Evolutionary conservation across 2,797 vertebrate species (phyloP).

Genomic region (Apogon hyalosoma): DNA sequence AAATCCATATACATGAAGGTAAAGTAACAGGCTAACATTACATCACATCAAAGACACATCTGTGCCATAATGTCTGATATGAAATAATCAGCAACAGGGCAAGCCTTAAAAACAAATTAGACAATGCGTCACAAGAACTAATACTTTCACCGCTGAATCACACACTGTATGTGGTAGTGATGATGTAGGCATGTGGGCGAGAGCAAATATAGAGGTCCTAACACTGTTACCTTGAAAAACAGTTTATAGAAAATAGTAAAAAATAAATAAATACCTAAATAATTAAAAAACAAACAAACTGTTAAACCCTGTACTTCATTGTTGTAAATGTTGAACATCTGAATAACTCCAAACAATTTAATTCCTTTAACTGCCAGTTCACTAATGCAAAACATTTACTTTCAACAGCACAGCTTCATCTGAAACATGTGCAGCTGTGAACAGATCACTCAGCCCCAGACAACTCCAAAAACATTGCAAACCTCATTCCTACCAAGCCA

Average conservation of each 20-base stretch:
- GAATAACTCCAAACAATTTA: slow-evolving; percentile 1
- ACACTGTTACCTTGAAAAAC: too few relatives aligned
- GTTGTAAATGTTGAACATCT: not conserved
- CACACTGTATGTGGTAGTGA: not conserved
- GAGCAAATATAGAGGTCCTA: not conserved
- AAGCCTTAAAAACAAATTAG: slow-evolving; percentile 62
- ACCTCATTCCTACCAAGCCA: slow-evolving; percentile 26
- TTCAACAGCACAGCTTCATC: slow-evolving; percentile 24
- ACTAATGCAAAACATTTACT: slow-evolving; percentile 28
- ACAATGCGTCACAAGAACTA: not conserved
- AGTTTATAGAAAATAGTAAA: too few relatives aligned
- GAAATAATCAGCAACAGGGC: slow-evolving; percentile 31
- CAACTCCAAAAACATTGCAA: slow-evolving; percentile 38
- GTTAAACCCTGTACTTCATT: not conserved
- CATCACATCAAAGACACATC: slow-evolving; percentile 44
- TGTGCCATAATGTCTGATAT: slow-evolving; percentile 48
- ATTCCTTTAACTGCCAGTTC: slow-evolving; percentile 11
- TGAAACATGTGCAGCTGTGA: slow-evolving; percentile 47
- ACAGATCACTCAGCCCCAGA: slow-evolving; percentile 26
- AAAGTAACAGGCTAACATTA: slow-evolving; percentile 24
- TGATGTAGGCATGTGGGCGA: slow-evolving; percentile 1
- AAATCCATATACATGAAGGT: slow-evolving; percentile 16
- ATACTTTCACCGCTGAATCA: slow-evolving; percentile 21
- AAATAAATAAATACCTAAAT: too few relatives aligned
- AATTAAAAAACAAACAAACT: not conserved